A percentile compares a stretch with the other conserved stretches of the same genome.
These are phyloP conservation scores for Connochaetes taurinus DNA, from an alignment of 2,113 vertebrate genomes.

Conservation along the genomic window DNA sequence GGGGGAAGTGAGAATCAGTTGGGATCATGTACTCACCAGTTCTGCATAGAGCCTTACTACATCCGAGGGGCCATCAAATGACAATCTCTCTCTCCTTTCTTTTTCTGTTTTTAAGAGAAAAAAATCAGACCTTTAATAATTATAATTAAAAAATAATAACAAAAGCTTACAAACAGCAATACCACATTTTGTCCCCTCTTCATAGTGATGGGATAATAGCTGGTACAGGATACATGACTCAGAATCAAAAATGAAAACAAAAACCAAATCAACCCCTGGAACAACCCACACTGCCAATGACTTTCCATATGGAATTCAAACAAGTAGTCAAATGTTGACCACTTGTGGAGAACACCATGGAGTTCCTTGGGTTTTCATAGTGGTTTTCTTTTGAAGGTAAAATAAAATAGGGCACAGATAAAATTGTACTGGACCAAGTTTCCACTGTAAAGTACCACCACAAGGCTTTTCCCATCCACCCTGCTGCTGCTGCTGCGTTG, in stretches of 20 bases:
- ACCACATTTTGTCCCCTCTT: slow-evolving; percentile 75
- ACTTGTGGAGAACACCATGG: slow-evolving; percentile 81
- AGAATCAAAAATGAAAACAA: slow-evolving; percentile 78
- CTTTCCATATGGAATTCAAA: slow-evolving; percentile 79
- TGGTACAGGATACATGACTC: slow-evolving; percentile 79
- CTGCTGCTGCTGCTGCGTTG: too few species aligned
- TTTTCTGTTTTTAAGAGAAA: slow-evolving; percentile 72
- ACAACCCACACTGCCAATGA: slow-evolving; percentile 78
- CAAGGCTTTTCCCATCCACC: background rate
- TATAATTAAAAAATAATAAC: slow-evolving; percentile 79
- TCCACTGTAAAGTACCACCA: background rate
- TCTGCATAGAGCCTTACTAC: background rate
- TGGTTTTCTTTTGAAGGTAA: slow-evolving; percentile 78
- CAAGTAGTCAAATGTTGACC: slow-evolving; percentile 75
- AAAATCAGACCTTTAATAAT: slow-evolving; percentile 85
- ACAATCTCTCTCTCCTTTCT: background rate
- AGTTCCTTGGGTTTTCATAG: slow-evolving; percentile 61
- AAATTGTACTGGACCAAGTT: slow-evolving; percentile 77
- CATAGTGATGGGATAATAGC: slow-evolving; percentile 80
- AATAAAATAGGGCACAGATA: slow-evolving; percentile 88
- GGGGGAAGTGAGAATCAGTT: background rate
- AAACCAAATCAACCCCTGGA: slow-evolving; percentile 61
- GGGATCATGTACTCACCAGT: background rate
- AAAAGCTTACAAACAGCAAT: slow-evolving; percentile 84
- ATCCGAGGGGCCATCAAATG: background rate